Evolutionary conservation across 2,888 invertebrate species (phyloP).

Genomic region (Microctonus hyperodae): DNA sequence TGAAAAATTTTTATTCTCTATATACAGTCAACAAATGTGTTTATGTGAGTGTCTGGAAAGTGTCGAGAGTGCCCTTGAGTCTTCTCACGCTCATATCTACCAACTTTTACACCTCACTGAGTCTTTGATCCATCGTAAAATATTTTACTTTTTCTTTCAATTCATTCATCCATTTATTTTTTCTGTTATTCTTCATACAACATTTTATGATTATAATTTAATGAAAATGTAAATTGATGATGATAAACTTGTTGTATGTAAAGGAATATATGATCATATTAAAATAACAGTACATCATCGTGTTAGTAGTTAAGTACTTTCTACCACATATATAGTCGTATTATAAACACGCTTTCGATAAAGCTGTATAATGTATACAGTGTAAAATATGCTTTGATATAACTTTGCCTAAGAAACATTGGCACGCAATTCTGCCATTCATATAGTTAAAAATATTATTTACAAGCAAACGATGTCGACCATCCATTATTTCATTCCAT

Average conservation of each 20-base stretch:
- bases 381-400: conserved; percentile 13
- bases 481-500: conserved; percentile 36
- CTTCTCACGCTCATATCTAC: conserved; percentile 12
- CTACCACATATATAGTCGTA: not conserved
- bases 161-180: not conserved
- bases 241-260: not conserved
- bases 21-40: conserved; percentile 28
- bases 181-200: not conserved
- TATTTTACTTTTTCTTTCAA: not conserved
- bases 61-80: conserved; percentile 19
- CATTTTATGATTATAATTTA: not conserved
- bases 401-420: conserved; percentile 19
- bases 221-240: not conserved
- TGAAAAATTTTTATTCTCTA: conserved; percentile 36
- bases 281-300: not conserved
- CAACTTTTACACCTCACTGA: conserved; percentile 3
- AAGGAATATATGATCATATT: not conserved
- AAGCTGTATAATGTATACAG: conserved; percentile 22
- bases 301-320: not conserved
- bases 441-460: conserved; percentile 31
- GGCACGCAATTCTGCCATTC: conserved; percentile 38
- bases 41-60: conserved; percentile 27
- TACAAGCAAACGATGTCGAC: conserved; percentile 26
- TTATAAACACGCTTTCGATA: conserved; percentile 8
- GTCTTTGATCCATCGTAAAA: not conserved